Percentiles rank a stretch among this genome's conserved stretches.
These are phyloP conservation scores for Caenorhabditis briggsae DNA, from an alignment of 1,140 invertebrate species.

Conservation along the genomic window DNA sequence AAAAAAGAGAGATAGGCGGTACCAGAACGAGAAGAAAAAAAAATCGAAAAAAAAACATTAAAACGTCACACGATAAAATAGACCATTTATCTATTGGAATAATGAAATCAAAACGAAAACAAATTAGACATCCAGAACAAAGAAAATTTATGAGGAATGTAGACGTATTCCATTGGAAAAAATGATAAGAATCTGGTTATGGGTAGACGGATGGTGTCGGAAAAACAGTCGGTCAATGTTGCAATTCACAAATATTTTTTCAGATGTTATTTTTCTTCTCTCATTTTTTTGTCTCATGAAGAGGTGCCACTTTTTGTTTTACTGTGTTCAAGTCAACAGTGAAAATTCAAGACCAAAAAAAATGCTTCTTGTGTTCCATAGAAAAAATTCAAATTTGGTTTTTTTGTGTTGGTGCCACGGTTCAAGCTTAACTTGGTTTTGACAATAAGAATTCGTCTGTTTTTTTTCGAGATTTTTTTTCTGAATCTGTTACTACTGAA, in stretches of 20 bases:
- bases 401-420: no score
- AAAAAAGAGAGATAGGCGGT: background rate
- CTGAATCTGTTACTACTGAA: no score
- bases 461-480: no score
- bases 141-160: slow-evolving; percentile 29
- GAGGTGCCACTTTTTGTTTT: no score
- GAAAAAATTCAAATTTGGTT: no score
- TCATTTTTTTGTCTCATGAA: no score
- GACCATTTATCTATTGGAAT: background rate
- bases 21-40: background rate
- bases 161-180: slow-evolving; percentile 9
- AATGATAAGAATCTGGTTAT: slow-evolving; percentile 53
- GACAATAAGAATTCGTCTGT: no score
- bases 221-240: background rate
- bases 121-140: background rate
- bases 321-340: no score
- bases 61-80: background rate
- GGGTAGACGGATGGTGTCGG: background rate
- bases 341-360: no score
- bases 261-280: background rate
- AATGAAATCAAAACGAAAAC: background rate
- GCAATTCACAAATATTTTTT: background rate
- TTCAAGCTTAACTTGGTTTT: no score
- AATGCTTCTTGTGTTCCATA: no score
- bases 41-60: background rate